phyloP scores from a whole-genome alignment of 2,113 vertebrate species.

The Chaetorhynchus papuensis region DNA sequence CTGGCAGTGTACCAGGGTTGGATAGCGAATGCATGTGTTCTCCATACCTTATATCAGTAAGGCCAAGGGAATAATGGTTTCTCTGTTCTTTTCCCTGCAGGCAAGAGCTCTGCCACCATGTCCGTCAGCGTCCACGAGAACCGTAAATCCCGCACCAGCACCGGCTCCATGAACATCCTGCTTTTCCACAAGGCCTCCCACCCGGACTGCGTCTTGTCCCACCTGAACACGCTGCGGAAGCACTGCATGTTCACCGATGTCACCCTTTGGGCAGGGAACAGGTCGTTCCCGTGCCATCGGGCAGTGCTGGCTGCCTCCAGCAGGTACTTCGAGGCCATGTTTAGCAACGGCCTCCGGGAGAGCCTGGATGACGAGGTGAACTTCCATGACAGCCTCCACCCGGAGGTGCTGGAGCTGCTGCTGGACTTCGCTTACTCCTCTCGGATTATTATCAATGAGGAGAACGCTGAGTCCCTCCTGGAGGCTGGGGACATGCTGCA shows the following conservation, averaged over 20 bases:
- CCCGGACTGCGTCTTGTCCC: conserved; percentile 88
- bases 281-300: conserved; percentile 89
- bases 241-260: conserved; percentile 93
- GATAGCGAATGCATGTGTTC: neutral
- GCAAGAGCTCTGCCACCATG: conserved; percentile 69
- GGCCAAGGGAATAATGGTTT: neutral
- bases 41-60: neutral
- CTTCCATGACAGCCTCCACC: conserved; percentile 91
- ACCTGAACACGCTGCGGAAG: conserved; percentile 88
- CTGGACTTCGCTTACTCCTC: conserved; percentile 95
- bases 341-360: conserved; percentile 90
- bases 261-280: conserved; percentile 88
- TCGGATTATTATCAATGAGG: conserved; percentile 89
- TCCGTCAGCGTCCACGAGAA: conserved; percentile 93
- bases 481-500: conserved; percentile 95
- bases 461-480: conserved; percentile 90
- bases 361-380: conserved; percentile 87
- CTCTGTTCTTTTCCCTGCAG: conserved; percentile 12
- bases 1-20: neutral
- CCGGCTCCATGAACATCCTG: conserved; percentile 89
- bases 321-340: conserved; percentile 96
- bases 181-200: conserved; percentile 94
- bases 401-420: conserved; percentile 90
- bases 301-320: conserved; percentile 92
- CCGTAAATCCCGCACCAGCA: conserved; percentile 90